Evolutionary conservation across 2,888 invertebrate genomes (phyloP), one percentile per base, ranked within the genome.

Genomic region (Limnephilus marmoratus): DNA sequence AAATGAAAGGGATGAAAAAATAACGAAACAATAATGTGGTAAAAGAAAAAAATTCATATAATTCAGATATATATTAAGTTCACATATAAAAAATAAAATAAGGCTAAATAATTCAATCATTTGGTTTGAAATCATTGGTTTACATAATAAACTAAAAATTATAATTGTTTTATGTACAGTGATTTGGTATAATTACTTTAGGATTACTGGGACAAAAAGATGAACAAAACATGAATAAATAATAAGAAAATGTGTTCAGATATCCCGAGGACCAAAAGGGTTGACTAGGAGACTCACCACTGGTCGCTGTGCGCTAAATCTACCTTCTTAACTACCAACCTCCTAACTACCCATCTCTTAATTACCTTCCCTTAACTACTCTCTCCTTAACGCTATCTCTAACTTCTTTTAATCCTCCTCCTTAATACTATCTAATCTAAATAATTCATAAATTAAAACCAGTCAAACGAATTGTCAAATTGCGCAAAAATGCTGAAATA

Each of bases 21-120:
- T 85, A 93, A 94, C 94, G 95, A 94, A 94, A 95, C 95, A 95
- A 95, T 94, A 95, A 96, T 96, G 96, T 96, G 95, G 96, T 96
- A 96, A 94, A 95, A 96, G 96, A 90, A 93, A 95, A 45, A 96
- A 95, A 95, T 89, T 92, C 87, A 82, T 93, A 93, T 93, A 93
- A 93, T 93, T 93, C 93, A 93, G 83, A 90, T 87, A 93, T 93
- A 93, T 93, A 93, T 93, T 93, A 93, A 53, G 93, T 91, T 92
- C 90, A 93, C 90, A 93, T 93, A 93, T 81, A 89, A 90, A 90
- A 93, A 89, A 93, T 83, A 85, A 96, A 96, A 96, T 96, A 96
- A 96, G 96, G 96, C 96, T 91, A 91, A 89, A 91, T 91, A 91
- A 91, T 81, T 91, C 91, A 92, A 92, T 91, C 85, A 89, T 92